Evolutionary conservation across 92 coral and sea anemone genomes (phyloP), one percentile per base, ranked within the genome.

Genomic region (Parazoanthus darwini): DNA sequence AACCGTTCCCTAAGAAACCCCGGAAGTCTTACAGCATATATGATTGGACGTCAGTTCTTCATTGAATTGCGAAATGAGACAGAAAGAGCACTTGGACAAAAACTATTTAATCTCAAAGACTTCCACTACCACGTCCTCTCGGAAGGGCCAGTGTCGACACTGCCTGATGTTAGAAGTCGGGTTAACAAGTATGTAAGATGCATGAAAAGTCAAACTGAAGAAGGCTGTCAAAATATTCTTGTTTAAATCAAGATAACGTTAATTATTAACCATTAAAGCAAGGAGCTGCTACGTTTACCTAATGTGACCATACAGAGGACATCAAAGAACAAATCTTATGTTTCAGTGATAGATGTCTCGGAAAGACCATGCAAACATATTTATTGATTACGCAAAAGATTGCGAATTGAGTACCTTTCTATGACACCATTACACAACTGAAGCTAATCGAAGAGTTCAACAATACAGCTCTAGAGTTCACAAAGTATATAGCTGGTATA

Each of bases 41-140:
- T 84, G 87, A 48, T 84, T 71, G 87, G 87, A 25, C 87, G 87
- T 2, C 66, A 84, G 15, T 84, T 70, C 46, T 33, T 84, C 29
- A 18, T 71, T 70, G 46, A 70, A 23, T 37, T 84, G 42, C 78
- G 87, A 26, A 84, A 68, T 10, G 26, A 84, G n/a, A 44, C 87
- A 18, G 77, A 84, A 50, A 46, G 33, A 43, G 42, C 67, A 44
- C 87, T 84, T 9, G 87, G 87, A 44, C 37, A 8, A 1, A 84
- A 84, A 36, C 42, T 44, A 71, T 84, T 84, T 48, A 38, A 71
- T 26, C 75, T 84, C 23, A 84, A 71, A 68, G 87, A 84, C 65
- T 84, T 84, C 67, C 87, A 84, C 59, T 84, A 84, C 43, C 87
- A 84, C 15, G 79, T 84, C 20, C 87, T 84, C 18, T 84, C 79